A percentile compares a stretch with the other conserved stretches of the same genome.
Conservation (phyloP, 1,140 invertebrate species). For the Pogonognathellus flavescens region DNA sequence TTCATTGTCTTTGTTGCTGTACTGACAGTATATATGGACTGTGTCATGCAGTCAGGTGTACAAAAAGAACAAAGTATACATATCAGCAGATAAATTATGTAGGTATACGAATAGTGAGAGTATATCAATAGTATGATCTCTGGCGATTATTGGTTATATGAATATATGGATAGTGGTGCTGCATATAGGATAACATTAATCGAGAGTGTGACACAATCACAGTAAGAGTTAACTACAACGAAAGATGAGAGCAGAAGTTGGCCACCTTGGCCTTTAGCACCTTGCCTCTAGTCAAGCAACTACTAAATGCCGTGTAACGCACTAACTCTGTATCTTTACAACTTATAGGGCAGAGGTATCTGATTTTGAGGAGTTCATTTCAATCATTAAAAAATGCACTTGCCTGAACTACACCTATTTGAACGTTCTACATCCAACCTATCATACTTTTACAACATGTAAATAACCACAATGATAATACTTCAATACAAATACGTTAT, state of each 20-base stretch:
- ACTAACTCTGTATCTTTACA: neutral
- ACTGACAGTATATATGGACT: neutral
- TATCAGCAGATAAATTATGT: neutral
- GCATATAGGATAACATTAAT: neutral
- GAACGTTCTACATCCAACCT: neutral
- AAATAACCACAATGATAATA: too few relatives aligned
- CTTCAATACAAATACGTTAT: too few relatives aligned
- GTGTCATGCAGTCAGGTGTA: too few relatives aligned
- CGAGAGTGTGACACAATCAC: constrained; percentile 25
- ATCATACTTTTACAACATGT: neutral
- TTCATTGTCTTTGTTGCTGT: neutral
- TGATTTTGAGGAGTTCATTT: constrained; percentile 22
- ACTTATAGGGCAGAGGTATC: neutral
- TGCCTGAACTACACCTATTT: neutral
- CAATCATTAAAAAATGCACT: neutral
- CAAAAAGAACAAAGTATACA: neutral
- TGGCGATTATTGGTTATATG: neutral
- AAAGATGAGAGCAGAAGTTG: constrained; percentile 20
- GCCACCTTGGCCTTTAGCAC: constrained; percentile 29
- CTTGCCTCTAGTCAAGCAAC: constrained; percentile 15
- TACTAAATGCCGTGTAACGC: neutral
- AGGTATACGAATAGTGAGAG: neutral
- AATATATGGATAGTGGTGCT: too few relatives aligned
- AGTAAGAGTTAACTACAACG: neutral
- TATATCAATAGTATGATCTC: neutral